These are phyloP conservation scores for Pachyrhynchus sulphureomaculatus DNA, from an alignment of 1,140 invertebrate genomes.

Conservation along the genomic window DNA sequence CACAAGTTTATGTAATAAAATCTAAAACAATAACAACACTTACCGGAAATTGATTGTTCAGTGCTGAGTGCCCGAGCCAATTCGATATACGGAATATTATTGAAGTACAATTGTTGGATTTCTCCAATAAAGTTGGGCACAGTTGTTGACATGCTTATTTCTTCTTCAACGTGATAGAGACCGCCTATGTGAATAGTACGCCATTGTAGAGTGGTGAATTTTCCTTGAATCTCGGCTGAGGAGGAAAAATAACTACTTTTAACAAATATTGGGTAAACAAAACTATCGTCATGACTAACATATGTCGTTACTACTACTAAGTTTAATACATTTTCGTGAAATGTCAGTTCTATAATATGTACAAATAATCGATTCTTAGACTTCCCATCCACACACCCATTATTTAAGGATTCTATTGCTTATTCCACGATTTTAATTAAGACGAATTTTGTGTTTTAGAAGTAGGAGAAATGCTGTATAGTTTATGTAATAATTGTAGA, in stretches of 20 bases:
- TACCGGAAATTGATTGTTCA: conserved; percentile 53
- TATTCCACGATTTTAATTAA: too few relatives aligned
- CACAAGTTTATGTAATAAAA: too few relatives aligned
- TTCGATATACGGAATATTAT: conserved; percentile 81
- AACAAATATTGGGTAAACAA: not conserved
- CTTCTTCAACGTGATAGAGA: conserved; percentile 72
- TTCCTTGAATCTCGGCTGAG: conserved; percentile 76
- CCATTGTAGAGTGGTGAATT: conserved; percentile 75
- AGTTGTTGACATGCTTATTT: conserved; percentile 71
- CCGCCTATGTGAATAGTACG: conserved; percentile 77
- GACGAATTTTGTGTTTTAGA: too few relatives aligned
- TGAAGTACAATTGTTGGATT: conserved; percentile 91
- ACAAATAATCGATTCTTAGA: too few relatives aligned
- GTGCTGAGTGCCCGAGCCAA: conserved; percentile 58
- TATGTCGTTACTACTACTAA: too few relatives aligned
- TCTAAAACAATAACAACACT: not conserved
- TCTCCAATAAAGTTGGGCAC: conserved; percentile 85
- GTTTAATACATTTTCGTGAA: too few relatives aligned
- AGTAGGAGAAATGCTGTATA: too few relatives aligned
- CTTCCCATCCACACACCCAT: too few relatives aligned
- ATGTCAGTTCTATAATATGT: too few relatives aligned
- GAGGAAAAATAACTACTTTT: not conserved
- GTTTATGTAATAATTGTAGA: too few relatives aligned
- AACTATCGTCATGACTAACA: too few relatives aligned
- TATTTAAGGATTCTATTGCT: too few relatives aligned